Percentiles rank a stretch among this genome's conserved stretches.
Evolutionary conservation across 2,888 invertebrate species (phyloP).

Genomic region (Eupithecia pulchellata): DNA sequence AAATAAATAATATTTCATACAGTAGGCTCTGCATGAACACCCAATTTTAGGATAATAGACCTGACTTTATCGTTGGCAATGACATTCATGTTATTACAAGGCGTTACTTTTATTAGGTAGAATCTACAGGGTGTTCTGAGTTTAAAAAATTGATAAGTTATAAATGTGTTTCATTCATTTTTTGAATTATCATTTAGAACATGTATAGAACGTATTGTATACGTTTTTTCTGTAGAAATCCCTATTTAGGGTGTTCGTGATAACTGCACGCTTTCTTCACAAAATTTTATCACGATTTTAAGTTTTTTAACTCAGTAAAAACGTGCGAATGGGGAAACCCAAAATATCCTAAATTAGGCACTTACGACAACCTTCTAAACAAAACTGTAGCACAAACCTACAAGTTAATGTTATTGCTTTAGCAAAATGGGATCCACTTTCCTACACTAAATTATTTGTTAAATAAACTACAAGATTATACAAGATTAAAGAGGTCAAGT

Average conservation of each 20-base stretch:
- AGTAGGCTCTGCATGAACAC: too few relatives aligned
- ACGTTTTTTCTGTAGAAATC: neutral
- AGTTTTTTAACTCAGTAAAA: constrained; percentile 5
- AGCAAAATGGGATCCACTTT: neutral
- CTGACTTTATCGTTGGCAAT: too few relatives aligned
- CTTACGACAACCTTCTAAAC: constrained; percentile 28
- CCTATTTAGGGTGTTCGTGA: neutral
- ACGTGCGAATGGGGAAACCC: constrained; percentile 18
- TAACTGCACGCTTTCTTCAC: neutral
- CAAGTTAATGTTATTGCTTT: neutral
- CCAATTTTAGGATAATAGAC: too few relatives aligned
- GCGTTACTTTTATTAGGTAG: too few relatives aligned
- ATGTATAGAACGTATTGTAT: too few relatives aligned
- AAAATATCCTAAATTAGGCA: constrained; percentile 33
- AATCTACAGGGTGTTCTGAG: too few relatives aligned
- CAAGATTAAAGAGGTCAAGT: neutral
- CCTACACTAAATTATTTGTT: neutral
- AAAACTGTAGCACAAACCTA: constrained; percentile 7
- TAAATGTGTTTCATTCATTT: too few relatives aligned
- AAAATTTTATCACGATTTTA: neutral
- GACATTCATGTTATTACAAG: too few relatives aligned
- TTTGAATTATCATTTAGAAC: too few relatives aligned
- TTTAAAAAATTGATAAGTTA: too few relatives aligned
- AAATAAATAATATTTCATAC: too few relatives aligned
- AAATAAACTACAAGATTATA: neutral